Base-by-base conservation (phyloP, 23 tunicate species). In the Halocynthia roretzi region DNA sequence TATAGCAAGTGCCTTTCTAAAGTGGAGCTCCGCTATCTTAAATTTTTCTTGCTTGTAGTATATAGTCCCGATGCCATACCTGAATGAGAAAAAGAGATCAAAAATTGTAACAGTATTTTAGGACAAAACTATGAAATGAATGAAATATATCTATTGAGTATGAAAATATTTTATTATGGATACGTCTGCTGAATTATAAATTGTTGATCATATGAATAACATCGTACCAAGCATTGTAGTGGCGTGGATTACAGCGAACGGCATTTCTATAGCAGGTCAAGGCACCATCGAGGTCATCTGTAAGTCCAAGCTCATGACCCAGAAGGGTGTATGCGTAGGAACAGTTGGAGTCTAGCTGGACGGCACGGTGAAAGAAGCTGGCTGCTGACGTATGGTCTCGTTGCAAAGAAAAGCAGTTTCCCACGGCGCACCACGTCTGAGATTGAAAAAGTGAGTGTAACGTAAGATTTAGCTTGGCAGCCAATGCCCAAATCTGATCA, bases 31-130 rank as follows among this genome's bases (percentile, higher is more conserved):
- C 44, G 98, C 98, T 12, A 79, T 76, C 2, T 82, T 71, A 70
- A 85, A 92, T 55, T 86, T 82, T 78, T 92, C 98, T 79, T 86
- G 91, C 61, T 86, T 86, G 78, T 86, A 85, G 56, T 86, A 83
- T 70, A 92, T 86, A 8, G 88, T 82, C 2, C 98, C 91, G 62
- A 92, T 92, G 64, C 98, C 98, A 51, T 92, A 92, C 98, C 98
- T 92, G 44, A 19, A 69, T 56, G 12, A 75, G 50, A 67, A 77
- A 81, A 18, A 9, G 2, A 56, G 72, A 55, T 9, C 72, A 57
- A 1, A 15, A 76, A 55, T 56, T 53, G n/a, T 44, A 51, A 50
- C 22, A n/a, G 18, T 20, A n/a, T 50, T 12, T 12, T 14, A 52
- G 14, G 77, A 11, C 12, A 52, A n/a, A 72, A 12, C 5, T 71